A percentile compares a stretch with the other conserved stretches of the same genome.
Conservation (phyloP, 92 coral and sea anemone genomes). For the Phenganax marumi region DNA sequence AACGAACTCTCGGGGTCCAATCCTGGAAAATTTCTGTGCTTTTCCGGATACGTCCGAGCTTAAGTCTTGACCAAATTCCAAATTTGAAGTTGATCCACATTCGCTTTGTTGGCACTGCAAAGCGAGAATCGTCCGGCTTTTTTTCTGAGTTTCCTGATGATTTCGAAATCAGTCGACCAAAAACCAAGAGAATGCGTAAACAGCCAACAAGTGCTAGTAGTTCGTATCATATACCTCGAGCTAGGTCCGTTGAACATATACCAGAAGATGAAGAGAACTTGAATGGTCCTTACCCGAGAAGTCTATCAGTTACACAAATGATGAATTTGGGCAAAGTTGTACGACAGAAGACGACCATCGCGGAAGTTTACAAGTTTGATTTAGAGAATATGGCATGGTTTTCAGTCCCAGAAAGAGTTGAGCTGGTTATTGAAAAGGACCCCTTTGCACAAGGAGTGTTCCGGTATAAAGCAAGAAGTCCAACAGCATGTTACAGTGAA, state of each 20-base stretch:
- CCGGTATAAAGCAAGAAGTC: conserved; percentile 61
- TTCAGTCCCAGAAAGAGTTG: conserved; percentile 27
- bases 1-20: conserved; percentile 50
- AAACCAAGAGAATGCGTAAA: not conserved
- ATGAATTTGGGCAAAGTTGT: conserved; percentile 24
- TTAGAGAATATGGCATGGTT: conserved; percentile 26
- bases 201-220: not conserved
- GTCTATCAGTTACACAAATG: conserved; percentile 25
- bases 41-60: too few relatives aligned
- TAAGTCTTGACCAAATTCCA: conserved; percentile 43
- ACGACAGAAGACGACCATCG: conserved; percentile 1
- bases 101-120: conserved; percentile 22
- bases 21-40: too few relatives aligned
- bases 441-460: conserved; percentile 54
- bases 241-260: not conserved
- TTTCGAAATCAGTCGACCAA: not conserved
- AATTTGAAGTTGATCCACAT: conserved; percentile 45
- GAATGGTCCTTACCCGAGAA: not conserved
- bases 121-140: not conserved
- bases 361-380: conserved; percentile 19
- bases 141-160: not conserved
- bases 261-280: not conserved
- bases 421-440: conserved; percentile 41
- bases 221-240: not conserved
- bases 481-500: conserved; percentile 39